Conservation (phyloP, 1,140 invertebrate genomes). For the Amyelois transitella region DNA sequence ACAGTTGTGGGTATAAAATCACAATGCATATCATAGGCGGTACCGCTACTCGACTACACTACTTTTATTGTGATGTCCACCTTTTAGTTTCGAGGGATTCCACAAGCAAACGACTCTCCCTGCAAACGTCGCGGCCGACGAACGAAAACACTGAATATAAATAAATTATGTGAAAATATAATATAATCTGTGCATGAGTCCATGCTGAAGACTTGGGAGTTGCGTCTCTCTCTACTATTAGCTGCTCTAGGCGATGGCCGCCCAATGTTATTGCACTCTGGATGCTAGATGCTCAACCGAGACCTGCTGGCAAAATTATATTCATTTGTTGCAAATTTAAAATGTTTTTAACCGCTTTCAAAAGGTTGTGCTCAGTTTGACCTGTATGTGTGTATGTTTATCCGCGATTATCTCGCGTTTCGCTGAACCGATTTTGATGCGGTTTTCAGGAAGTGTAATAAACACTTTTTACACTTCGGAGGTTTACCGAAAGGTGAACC, state of each 20-base stretch:
- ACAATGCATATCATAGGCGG: slow-evolving; percentile 66
- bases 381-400: too few relatives aligned
- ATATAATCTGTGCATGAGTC: slow-evolving; percentile 49
- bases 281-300: slow-evolving; percentile 43
- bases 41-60: slow-evolving; percentile 61
- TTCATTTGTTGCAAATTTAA: too few relatives aligned
- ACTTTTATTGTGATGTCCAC: slow-evolving; percentile 34
- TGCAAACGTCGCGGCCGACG: slow-evolving; percentile 27
- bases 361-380: too few relatives aligned
- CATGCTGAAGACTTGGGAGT: slow-evolving; percentile 35
- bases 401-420: too few relatives aligned
- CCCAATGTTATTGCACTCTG: slow-evolving; percentile 54
- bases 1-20: slow-evolving; percentile 62
- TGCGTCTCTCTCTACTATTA: slow-evolving; percentile 22
- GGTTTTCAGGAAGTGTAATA: too few relatives aligned
- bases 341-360: too few relatives aligned
- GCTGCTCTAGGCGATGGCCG: slow-evolving; percentile 59
- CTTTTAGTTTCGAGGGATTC: slow-evolving; percentile 38
- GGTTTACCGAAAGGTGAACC: too few relatives aligned
- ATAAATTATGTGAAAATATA: slow-evolving; percentile 51
- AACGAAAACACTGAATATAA: slow-evolving; percentile 46
- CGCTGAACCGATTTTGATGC: too few relatives aligned
- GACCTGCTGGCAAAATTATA: slow-evolving; percentile 36
- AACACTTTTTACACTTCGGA: too few relatives aligned
- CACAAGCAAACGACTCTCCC: slow-evolving; percentile 24